Evolutionary conservation across 2,888 invertebrate genomes (phyloP), one percentile per base, ranked within the genome.

Genomic region (Sussaba pulchella): DNA sequence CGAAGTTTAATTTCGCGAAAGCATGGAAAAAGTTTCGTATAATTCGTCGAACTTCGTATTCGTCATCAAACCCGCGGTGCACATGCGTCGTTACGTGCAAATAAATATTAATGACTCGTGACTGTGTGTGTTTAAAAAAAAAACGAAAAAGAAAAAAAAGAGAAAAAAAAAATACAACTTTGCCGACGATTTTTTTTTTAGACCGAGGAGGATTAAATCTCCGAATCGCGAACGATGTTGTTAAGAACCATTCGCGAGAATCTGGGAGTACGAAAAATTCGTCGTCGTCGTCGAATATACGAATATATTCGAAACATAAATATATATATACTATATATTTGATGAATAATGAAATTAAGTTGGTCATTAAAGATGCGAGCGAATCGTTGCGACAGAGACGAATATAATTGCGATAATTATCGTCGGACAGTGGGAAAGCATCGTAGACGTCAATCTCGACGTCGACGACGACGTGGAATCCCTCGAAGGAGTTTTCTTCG

Each of bases 31-130:
- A n/a, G n/a, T n/a, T 72, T 4, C 43, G 26, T 17, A 17, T 31
- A 41, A 52, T 45, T 45, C 31, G 64, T 70, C 57, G 47, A 72
- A 39, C 50, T 64, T n/a, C 57, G 26, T n/a, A 17, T 52, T 45
- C 45, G 63, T 39, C 4, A 6, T 77, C 17, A 61, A 67, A 52
- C 71, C 17, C 57, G 57, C 43, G 19, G 54, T 61, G 43, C 47
- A 61, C 67, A 45, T 31, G 43, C 31, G 6, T 66, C 64, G 41
- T 70, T 73, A 77, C 19, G 26, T 70, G 67, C 67, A 78, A 57
- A 82, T 83, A 82, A 82, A 83, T 82, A 80, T 82, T 80, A 79
- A 82, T 82, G 80, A 83, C 78, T 82, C 57, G 80, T 82, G 83
- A 79, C 71, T 82, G 74, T 80, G 59, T 81, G n/a, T n/a, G n/a